Conservation (phyloP, 2,113 vertebrate genomes). For the Hiodon tergisus region DNA sequence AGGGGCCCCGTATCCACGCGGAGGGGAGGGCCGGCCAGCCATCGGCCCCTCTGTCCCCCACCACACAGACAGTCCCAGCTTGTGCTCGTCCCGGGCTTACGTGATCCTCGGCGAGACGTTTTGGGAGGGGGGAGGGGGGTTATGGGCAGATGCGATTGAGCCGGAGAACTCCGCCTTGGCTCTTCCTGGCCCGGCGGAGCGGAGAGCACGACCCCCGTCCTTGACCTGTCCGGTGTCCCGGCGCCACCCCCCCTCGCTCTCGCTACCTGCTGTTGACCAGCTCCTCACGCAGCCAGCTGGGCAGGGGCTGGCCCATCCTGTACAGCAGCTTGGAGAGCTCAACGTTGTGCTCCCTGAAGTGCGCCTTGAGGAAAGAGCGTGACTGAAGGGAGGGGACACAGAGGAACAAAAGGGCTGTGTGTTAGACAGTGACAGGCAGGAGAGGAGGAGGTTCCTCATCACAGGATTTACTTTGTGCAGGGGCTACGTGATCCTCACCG, state of each 20-base stretch:
- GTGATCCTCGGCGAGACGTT: not conserved
- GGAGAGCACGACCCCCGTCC: not conserved
- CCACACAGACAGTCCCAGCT: not conserved
- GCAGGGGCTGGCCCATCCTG: conserved; percentile 87
- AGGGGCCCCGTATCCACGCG: not conserved
- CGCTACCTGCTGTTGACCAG: conserved; percentile 93
- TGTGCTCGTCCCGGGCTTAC: not conserved
- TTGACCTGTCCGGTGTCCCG: not conserved
- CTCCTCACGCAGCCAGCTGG: conserved; percentile 91
- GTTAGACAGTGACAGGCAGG: not conserved
- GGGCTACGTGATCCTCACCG: no score
- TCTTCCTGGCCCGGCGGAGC: not conserved
- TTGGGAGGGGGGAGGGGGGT: not conserved
- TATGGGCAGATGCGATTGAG: not conserved
- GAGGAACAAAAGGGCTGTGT: not conserved
- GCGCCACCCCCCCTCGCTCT: not conserved
- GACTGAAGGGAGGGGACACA: conserved; percentile 64
- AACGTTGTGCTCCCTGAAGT: conserved; percentile 92
- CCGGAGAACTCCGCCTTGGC: not conserved
- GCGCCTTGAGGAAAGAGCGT: conserved; percentile 79
- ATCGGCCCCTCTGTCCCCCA: not conserved
- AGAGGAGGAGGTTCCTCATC: not conserved
- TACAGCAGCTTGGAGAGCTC: conserved; percentile 95
- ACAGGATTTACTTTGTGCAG: no score
- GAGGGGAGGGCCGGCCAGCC: not conserved